Evolutionary conservation across 2,113 vertebrate species (phyloP), one percentile per base, ranked within the genome.

Genomic region (Plotosus lineatus): DNA sequence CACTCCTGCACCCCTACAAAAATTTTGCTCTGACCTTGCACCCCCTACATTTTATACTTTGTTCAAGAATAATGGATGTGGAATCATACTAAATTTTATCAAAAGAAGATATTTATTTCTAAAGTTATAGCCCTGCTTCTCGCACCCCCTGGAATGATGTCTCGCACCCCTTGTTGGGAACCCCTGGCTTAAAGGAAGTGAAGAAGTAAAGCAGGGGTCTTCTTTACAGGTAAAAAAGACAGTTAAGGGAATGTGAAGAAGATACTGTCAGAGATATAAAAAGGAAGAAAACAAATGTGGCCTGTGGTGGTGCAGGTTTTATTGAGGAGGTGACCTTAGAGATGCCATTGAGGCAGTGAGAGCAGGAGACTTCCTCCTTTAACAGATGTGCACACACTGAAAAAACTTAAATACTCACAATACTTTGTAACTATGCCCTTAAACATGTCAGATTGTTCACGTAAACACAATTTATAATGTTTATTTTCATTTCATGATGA

Each of bases 381-480:
- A 77, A 82, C 33, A 78, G 15, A 26, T 71, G 15, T n/a, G 31
- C 71, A 38, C 10, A 38, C 51, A n/a, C 60, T 79, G 11, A 42
- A 61, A 60, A 63, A 75, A n/a, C 51, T 36, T 48, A 75, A 75
- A 75, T 77, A 79, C 36, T 21, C 69, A 75, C 33, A 15, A 36
- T 65, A 40, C 75, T 48, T 42, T 23, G 21, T 38, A 78, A 78
- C 63, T 19, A 0, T 36, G 33, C 26, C 66, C 76, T 78, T 71
- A 56, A 58, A n/a, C 40, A 19, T 42, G 44, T 68, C 46, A 21
- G 72, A 66, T 44, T 68, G 58, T 31, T 71, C 74, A 51, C 9
- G 21, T 63, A 79, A 82, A 72, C 71, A 61, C 79, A 44, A 71
- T 75, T 79, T 79, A 71, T 40, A 58, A 55, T 40, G 26, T 60